Evolutionary conservation across 2,888 invertebrate genomes (phyloP).

Genomic region (Catocala sponsa): DNA sequence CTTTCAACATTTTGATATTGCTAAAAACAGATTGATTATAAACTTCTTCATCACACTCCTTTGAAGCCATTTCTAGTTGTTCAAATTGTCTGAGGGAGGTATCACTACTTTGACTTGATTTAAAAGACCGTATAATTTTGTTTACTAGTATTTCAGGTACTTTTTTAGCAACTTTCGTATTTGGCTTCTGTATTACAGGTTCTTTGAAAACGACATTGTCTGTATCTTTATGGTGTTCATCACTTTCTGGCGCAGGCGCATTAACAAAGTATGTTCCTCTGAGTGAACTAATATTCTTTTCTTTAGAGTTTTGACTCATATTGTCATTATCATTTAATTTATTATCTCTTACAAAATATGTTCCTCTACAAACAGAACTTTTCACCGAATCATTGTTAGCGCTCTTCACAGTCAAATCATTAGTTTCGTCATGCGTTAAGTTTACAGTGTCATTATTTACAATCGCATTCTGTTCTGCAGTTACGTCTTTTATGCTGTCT

Average conservation of each 20-base stretch:
- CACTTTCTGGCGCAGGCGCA: slow-evolving; percentile 29
- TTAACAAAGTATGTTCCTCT: slow-evolving; percentile 58
- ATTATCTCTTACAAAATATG: slow-evolving; percentile 44
- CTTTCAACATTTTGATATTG: slow-evolving; percentile 59
- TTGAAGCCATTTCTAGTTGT: slow-evolving; percentile 66
- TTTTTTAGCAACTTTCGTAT: slow-evolving; percentile 28
- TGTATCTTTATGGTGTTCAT: slow-evolving; percentile 18
- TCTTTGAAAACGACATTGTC: slow-evolving; percentile 27
- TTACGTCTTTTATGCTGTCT: not conserved
- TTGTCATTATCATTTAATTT: slow-evolving; percentile 18
- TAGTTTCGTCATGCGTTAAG: not conserved
- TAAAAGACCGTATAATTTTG: slow-evolving; percentile 63
- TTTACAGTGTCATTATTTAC: slow-evolving; percentile 12
- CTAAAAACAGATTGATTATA: slow-evolving; percentile 45
- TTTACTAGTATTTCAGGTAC: slow-evolving; percentile 56
- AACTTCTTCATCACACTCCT: slow-evolving; percentile 33
- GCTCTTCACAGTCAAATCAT: slow-evolving; percentile 3
- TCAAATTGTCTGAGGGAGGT: slow-evolving; percentile 73
- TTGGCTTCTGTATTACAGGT: slow-evolving; percentile 19
- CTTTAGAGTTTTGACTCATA: slow-evolving; percentile 20
- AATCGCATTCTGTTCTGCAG: slow-evolving; percentile 2
- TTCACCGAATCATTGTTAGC: slow-evolving; percentile 21
- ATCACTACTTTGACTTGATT: slow-evolving; percentile 58
- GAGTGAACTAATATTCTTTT: slow-evolving; percentile 25
- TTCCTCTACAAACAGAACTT: slow-evolving; percentile 35